Evolutionary conservation across 2,888 invertebrate genomes (phyloP).

Genomic region (Lacanobia wlatinum): DNA sequence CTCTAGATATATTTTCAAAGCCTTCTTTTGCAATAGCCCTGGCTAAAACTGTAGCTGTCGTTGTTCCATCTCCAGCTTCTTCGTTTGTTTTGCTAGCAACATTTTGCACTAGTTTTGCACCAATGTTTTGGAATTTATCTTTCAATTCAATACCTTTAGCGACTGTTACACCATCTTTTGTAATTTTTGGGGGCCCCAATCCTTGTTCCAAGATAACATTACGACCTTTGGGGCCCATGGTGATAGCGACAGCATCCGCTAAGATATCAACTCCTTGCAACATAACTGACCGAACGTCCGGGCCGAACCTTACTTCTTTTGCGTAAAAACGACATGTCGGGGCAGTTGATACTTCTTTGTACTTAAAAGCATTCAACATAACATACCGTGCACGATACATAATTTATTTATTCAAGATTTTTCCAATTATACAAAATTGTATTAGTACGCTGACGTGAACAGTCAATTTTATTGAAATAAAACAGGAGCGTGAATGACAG

Average conservation of each 20-base stretch:
- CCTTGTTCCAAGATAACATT: conserved; percentile 99
- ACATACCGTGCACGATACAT: conserved; percentile 73
- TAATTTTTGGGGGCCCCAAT: conserved; percentile 99
- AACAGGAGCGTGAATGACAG: conserved; percentile 33
- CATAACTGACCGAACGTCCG: conserved; percentile 98
- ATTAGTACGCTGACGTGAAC: conserved; percentile 24
- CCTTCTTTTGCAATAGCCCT: conserved; percentile 99
- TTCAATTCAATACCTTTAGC: conserved; percentile 99
- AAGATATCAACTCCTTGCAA: conserved; percentile 99
- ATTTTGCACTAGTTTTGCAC: conserved; percentile 99
- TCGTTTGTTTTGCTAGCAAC: conserved; percentile 99
- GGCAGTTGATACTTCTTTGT: conserved; percentile 50
- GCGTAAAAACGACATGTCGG: conserved; percentile 90
- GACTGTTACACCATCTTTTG: conserved; percentile 99
- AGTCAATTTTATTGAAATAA: conserved; percentile 37
- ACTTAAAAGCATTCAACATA: conserved; percentile 46
- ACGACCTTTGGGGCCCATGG: conserved; percentile 99
- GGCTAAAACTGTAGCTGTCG: conserved; percentile 99
- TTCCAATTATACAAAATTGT: conserved; percentile 10
- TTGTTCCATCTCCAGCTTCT: conserved; percentile 99
- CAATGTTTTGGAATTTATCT: conserved; percentile 99
- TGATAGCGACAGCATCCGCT: conserved; percentile 99
- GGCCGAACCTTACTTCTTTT: conserved; percentile 99
- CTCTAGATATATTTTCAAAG: conserved; percentile 98
- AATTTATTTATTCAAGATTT: conserved; percentile 25